Evolutionary conservation across 2,888 invertebrate species (phyloP), one percentile per base, ranked within the genome.

Genomic region (Mechanitis mazaeus): DNA sequence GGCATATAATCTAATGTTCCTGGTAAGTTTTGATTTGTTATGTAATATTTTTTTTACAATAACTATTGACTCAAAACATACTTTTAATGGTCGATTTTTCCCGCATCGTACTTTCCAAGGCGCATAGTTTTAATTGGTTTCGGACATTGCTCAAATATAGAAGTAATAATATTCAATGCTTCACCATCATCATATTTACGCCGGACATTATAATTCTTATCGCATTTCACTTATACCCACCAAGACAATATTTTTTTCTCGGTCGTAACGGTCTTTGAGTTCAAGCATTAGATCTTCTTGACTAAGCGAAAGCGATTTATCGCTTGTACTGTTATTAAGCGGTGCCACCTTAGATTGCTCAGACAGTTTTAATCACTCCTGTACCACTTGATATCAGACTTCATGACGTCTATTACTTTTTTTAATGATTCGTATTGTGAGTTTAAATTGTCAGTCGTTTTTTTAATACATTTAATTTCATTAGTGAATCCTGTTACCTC

Each of bases 191-290:
- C 70, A 12, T 68, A 55, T 2, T 50, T 47, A 55, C 61, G 61
- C 60, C 71, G 58, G 0, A 38, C 7, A 4, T 61, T 56, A n/a
- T 0, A 55, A 35, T 67, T 66, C 50, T 66, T 65, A 20, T 60
- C 54, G 45, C 58, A 60, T 66, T 69, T 72, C 69, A 2, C 61
- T 9, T 42, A 71, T 62, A 55, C 72, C 72, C 45, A 66, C 69
- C 53, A 73, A 59, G 1, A 73, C 62, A 5, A 73, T 61, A 47
- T 74, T 70, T 65, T 69, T 71, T 38, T 68, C 68, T 46, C 71
- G 64, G 0, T 68, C 61, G 20, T 53, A 63, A 9, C 69, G 68
- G 12, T 73, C 71, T 54, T 70, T 68, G 3, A 73, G 33, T 59
- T 71, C 71, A 11, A 63, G 58, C 57, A 71, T 60, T 64, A 71